Conservation (phyloP, 2,888 invertebrate genomes). For the Diarsia brunnea region DNA sequence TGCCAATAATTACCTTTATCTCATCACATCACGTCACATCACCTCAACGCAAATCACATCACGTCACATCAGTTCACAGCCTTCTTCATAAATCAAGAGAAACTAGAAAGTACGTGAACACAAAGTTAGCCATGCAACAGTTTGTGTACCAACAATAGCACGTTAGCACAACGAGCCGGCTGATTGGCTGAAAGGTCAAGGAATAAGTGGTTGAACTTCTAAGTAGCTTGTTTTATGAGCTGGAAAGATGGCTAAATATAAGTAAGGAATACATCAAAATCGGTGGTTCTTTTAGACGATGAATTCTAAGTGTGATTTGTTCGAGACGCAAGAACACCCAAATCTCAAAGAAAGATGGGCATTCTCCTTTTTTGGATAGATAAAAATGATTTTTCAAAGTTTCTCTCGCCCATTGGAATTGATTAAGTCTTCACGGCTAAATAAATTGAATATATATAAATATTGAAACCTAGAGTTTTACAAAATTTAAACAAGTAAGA, state of each 20-base stretch:
- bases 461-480: conserved; percentile 21
- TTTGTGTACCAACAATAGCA: conserved; percentile 50
- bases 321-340: not conserved
- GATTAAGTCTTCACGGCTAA: not conserved
- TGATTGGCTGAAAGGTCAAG: conserved; percentile 48
- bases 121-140: conserved; percentile 10
- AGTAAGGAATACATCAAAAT: not conserved
- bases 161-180: conserved; percentile 38
- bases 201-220: conserved; percentile 12
- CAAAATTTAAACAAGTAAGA: not conserved
- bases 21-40: not conserved
- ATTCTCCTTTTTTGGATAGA: not conserved
- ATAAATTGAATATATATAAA: not conserved
- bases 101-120: conserved; percentile 29
- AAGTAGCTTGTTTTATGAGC: conserved; percentile 14
- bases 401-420: not conserved
- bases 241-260: conserved; percentile 1
- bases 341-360: not conserved
- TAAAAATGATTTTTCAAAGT: not conserved
- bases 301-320: not conserved
- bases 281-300: not conserved
- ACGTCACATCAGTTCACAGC: not conserved
- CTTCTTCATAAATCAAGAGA: conserved; percentile 39
- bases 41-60: not conserved
- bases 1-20: not conserved